These are phyloP conservation scores for Aromia moschata DNA, from an alignment of 2,888 invertebrate genomes.

Conservation along the genomic window DNA sequence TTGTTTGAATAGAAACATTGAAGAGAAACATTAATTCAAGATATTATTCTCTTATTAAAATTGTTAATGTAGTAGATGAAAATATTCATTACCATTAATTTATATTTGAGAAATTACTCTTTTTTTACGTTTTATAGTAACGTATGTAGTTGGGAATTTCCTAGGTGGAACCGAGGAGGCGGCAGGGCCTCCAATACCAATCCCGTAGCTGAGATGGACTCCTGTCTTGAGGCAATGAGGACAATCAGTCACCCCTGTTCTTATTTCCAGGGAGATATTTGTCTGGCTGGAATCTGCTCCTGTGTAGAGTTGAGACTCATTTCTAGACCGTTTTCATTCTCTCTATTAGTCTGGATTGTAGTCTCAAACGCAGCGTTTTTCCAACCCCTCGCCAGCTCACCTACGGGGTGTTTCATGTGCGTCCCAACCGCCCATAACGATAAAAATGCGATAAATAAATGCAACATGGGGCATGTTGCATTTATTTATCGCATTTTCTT, in stretches of 20 bases:
- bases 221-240: slow-evolving; percentile 61
- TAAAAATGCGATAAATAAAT: too few species aligned
- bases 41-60: too few species aligned
- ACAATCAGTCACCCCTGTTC: slow-evolving; percentile 62
- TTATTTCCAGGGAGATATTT: slow-evolving; percentile 60
- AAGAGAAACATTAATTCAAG: too few species aligned
- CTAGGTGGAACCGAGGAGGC: slow-evolving; percentile 49
- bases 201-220: slow-evolving; percentile 58
- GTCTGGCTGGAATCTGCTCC: slow-evolving; percentile 55
- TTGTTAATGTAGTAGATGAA: too few species aligned
- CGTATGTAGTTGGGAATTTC: slow-evolving; percentile 12
- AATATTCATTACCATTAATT: too few species aligned
- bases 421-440: too few species aligned
- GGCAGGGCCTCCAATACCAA: slow-evolving; percentile 49
- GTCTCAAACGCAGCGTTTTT: slow-evolving; percentile 44
- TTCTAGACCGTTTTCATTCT: slow-evolving; percentile 52
- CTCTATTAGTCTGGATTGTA: slow-evolving; percentile 53
- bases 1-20: too few species aligned
- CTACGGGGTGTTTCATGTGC: background rate
- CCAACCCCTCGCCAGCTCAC: slow-evolving; percentile 34
- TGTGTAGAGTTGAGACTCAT: slow-evolving; percentile 54
- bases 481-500: too few species aligned
- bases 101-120: too few species aligned
- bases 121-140: too few species aligned
- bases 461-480: too few species aligned